These are phyloP conservation scores for Hippocampus barbouri DNA, from an alignment of 2,113 vertebrate species.

Conservation along the genomic window DNA sequence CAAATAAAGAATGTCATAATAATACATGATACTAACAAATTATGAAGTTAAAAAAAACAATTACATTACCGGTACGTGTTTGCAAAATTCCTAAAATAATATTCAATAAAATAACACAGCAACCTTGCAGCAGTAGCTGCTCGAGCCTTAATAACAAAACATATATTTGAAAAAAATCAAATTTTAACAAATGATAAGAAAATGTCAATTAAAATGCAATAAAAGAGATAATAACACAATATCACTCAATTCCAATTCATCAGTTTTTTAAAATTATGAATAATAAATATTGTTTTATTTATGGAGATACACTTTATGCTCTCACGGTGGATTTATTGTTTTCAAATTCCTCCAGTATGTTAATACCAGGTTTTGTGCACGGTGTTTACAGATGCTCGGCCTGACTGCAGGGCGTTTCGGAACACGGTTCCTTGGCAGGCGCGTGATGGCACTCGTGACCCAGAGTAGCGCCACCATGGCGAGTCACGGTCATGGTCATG, in stretches of 20 bases:
- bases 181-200: background rate
- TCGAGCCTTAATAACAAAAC: background rate
- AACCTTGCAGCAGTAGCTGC: too few species aligned
- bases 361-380: background rate
- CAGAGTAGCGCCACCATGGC: slow-evolving; percentile 49
- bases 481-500: slow-evolving; percentile 52
- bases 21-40: too few species aligned
- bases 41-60: too few species aligned
- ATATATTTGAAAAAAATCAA: background rate
- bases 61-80: too few species aligned
- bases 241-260: too few species aligned
- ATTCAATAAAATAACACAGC: background rate
- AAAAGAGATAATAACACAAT: background rate
- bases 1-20: too few species aligned
- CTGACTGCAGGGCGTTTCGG: slow-evolving; percentile 38
- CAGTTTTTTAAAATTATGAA: too few species aligned
- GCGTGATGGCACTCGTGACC: slow-evolving; percentile 43
- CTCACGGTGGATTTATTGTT: background rate
- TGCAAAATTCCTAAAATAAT: too few species aligned
- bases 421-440: slow-evolving; percentile 29
- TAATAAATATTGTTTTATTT: background rate
- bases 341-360: background rate
- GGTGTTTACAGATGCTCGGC: slow-evolving; percentile 62
- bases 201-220: too few species aligned
- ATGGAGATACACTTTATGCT: background rate